Conservation (phyloP, 92 coral and sea anemone genomes). For the Phymanthus crucifer region DNA sequence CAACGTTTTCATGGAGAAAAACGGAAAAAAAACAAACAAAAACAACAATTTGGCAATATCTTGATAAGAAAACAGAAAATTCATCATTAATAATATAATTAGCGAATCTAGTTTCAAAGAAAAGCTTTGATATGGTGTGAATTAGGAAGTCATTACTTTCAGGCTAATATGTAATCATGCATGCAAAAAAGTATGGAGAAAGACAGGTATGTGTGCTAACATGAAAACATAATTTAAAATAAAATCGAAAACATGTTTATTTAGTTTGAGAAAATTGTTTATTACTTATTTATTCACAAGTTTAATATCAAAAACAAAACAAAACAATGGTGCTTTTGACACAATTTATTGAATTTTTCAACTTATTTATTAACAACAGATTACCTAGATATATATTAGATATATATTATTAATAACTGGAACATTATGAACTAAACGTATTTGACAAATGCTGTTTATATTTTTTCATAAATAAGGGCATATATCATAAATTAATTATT, state of each 20-base stretch:
- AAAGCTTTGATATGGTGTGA: too few relatives aligned
- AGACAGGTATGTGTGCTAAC: constrained; percentile 12
- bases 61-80: too few relatives aligned
- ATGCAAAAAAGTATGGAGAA: neutral
- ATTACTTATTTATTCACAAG: too few relatives aligned
- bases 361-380: neutral
- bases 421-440: neutral
- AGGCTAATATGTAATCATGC: neutral
- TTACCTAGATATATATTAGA: neutral
- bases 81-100: too few relatives aligned
- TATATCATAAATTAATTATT: neutral
- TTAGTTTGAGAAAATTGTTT: too few relatives aligned
- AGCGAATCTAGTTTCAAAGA: too few relatives aligned
- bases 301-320: neutral
- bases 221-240: neutral
- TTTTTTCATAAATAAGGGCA: constrained; percentile 3
- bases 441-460: neutral
- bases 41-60: too few relatives aligned
- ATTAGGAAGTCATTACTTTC: neutral
- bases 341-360: neutral
- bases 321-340: neutral
- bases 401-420: neutral
- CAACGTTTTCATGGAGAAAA: too few relatives aligned
- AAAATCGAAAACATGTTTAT: too few relatives aligned
- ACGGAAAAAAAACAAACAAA: neutral